Percentiles rank a stretch among this genome's conserved stretches.
These are phyloP conservation scores for Ypsolopha scabrella DNA, from an alignment of 2,888 invertebrate species.

Conservation along the genomic window DNA sequence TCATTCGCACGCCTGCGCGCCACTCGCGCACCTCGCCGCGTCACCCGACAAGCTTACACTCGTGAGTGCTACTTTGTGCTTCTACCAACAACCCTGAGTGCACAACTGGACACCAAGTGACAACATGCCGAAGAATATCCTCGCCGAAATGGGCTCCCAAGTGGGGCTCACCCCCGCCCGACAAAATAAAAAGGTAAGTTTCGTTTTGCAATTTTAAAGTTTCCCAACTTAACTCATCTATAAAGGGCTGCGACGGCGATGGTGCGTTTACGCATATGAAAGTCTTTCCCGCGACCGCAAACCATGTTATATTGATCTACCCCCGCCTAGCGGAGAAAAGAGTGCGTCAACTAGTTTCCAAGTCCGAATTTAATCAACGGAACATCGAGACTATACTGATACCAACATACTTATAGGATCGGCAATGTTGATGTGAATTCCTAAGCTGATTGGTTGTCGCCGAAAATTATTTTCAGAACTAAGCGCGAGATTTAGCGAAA, in stretches of 20 bases:
- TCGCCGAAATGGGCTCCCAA: slow-evolving; percentile 64
- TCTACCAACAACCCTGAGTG: neutral
- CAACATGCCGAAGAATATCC: slow-evolving; percentile 60
- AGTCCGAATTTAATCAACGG: neutral
- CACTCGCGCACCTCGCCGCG: slow-evolving; percentile 36
- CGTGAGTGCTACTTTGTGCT: neutral
- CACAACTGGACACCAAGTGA: neutral
- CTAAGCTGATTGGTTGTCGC: neutral
- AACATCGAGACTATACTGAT: neutral
- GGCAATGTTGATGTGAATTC: neutral
- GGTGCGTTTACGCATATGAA: neutral
- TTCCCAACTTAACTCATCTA: neutral
- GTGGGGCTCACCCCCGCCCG: slow-evolving; percentile 55
- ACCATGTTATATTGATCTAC: neutral
- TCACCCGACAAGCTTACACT: neutral
- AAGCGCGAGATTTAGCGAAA: slow-evolving; percentile 17
- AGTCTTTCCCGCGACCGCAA: neutral
- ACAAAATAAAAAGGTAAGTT: slow-evolving; percentile 49
- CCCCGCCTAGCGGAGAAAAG: neutral
- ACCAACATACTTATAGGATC: neutral
- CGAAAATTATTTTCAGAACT: slow-evolving; percentile 26
- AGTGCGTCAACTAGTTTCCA: neutral
- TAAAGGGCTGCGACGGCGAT: neutral
- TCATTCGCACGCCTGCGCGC: slow-evolving; percentile 42
- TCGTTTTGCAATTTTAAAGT: too few relatives aligned